Percentiles rank a stretch among this genome's conserved stretches.
Evolutionary conservation across 2,888 invertebrate species (phyloP).

Genomic region (Orthonevra nobilis): DNA sequence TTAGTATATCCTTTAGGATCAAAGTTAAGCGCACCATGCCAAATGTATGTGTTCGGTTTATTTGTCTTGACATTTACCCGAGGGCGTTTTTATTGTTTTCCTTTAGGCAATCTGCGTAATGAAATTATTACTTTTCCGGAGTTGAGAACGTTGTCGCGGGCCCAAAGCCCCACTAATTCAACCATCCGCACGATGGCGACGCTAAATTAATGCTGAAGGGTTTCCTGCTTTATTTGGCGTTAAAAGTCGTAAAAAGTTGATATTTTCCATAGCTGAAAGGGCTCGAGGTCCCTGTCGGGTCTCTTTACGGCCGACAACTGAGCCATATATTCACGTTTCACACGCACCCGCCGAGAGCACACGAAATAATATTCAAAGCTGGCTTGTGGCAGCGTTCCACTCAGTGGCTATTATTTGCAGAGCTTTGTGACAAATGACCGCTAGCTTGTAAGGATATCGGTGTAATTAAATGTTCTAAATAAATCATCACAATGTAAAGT

Average conservation of each 20-base stretch:
- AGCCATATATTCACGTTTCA: constrained; percentile 3
- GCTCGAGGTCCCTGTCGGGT: constrained; percentile 14
- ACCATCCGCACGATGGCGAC: not conserved
- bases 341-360: not conserved
- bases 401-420: constrained; percentile 31
- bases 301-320: constrained; percentile 9
- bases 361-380: constrained; percentile 13
- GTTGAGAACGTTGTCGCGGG: constrained; percentile 9
- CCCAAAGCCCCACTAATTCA: not conserved
- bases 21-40: too few species aligned
- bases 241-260: constrained; percentile 40
- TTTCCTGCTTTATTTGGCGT: constrained; percentile 45
- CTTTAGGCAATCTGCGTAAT: constrained; percentile 45
- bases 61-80: not conserved
- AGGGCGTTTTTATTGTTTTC: constrained; percentile 47
- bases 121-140: constrained; percentile 44
- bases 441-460: constrained; percentile 37
- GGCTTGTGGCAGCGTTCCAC: not conserved
- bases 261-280: constrained; percentile 1
- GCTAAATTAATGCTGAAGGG: constrained; percentile 30
- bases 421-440: constrained; percentile 36
- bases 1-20: too few species aligned
- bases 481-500: constrained; percentile 35
- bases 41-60: not conserved
- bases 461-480: constrained; percentile 56